These are phyloP conservation scores for Podarcis raffonei DNA, from an alignment of 2,113 vertebrate genomes.

Conservation along the genomic window DNA sequence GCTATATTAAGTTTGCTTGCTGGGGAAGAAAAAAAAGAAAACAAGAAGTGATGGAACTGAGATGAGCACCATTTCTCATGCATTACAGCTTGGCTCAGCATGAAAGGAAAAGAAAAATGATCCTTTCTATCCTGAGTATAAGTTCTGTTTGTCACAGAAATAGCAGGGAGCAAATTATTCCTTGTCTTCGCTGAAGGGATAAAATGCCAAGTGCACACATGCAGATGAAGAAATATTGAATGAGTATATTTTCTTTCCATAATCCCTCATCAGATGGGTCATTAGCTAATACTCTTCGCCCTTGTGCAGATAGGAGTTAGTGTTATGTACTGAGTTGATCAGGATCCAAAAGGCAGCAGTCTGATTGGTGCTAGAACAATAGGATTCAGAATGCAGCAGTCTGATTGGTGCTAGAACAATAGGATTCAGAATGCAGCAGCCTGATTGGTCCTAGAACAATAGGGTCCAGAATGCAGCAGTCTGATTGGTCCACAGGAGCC, in stretches of 20 bases:
- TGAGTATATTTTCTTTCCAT: too few species aligned
- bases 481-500: too few species aligned
- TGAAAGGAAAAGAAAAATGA: background rate
- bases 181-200: background rate
- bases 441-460: too few species aligned
- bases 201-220: background rate
- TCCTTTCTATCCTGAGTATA: background rate
- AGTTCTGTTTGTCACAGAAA: background rate
- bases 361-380: too few species aligned
- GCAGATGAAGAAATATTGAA: background rate
- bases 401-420: too few species aligned
- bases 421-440: too few species aligned
- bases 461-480: too few species aligned
- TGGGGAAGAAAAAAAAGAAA: background rate
- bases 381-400: too few species aligned
- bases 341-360: too few species aligned
- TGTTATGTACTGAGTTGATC: too few species aligned
- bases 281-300: background rate
- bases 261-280: background rate
- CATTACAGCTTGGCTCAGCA: background rate
- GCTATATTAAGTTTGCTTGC: accelerated
- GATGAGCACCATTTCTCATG: background rate
- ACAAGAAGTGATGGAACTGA: background rate
- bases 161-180: background rate
- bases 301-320: background rate